phyloP scores from a whole-genome alignment of 37 sponge, comb jelly and placozoan species.

The Crambe crambe region DNA sequence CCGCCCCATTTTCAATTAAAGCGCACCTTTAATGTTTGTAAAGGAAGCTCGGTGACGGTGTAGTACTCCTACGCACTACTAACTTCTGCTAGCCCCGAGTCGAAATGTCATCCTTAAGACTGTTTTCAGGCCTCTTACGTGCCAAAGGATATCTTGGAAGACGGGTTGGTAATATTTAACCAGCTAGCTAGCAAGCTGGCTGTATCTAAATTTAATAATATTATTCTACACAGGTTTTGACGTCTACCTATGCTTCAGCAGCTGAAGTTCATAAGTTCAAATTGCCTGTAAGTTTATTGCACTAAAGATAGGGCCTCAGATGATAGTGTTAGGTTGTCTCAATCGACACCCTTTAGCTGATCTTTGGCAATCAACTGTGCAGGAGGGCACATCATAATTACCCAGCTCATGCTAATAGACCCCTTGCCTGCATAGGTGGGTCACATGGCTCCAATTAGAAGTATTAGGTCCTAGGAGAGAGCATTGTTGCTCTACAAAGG shows the following conservation, averaged over 20 bases:
- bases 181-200: no score
- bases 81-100: no score
- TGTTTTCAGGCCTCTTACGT: neutral
- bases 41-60: neutral
- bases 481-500: no score
- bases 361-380: no score
- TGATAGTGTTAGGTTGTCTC: neutral
- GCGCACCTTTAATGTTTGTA: constrained; percentile 1
- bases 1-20: constrained; percentile 5
- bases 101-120: neutral
- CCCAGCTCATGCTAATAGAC: no score
- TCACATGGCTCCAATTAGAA: no score
- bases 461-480: no score
- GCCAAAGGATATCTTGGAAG: neutral
- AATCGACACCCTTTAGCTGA: no score
- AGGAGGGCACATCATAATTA: no score
- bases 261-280: neutral
- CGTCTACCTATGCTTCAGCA: neutral
- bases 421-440: no score
- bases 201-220: no score
- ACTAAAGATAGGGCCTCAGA: neutral
- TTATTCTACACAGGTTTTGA: neutral
- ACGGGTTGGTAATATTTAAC: neutral
- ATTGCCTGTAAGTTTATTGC: neutral
- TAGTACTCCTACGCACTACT: no score